Percentiles rank a stretch among this genome's conserved stretches.
phyloP scores from a whole-genome alignment of 23 tunicate genomes.

The Botrylloides violaceus region DNA sequence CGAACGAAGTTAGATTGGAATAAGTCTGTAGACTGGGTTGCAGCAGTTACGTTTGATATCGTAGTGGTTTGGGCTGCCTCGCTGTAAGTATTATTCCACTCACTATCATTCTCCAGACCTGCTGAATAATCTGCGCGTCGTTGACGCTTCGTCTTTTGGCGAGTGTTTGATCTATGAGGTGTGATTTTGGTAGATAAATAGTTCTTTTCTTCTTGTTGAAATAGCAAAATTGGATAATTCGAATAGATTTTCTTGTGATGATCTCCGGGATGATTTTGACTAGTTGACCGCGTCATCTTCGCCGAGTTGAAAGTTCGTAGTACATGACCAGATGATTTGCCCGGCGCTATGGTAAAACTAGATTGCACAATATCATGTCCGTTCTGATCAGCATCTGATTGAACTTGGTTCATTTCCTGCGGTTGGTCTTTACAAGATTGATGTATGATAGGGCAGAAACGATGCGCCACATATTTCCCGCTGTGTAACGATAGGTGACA shows the following conservation, averaged over 20 bases:
- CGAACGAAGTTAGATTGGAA: background rate
- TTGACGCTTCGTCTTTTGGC: background rate
- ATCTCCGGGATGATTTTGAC: no score
- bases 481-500: background rate
- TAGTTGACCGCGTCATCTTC: no score
- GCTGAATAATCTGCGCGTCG: background rate
- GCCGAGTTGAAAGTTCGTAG: no score
- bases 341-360: no score
- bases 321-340: no score
- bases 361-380: no score
- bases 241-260: no score
- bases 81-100: background rate
- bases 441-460: background rate
- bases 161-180: background rate
- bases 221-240: no score
- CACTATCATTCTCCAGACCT: background rate
- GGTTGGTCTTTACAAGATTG: background rate
- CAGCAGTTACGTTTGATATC: background rate
- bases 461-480: background rate
- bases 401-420: background rate
- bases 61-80: background rate
- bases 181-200: background rate
- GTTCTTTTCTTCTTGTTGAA: no score
- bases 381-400: no score
- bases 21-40: background rate